Percentiles rank a stretch among this genome's conserved stretches.
phyloP scores from a whole-genome alignment of 2,113 vertebrate species.

The Rousettus leschenaultii region DNA sequence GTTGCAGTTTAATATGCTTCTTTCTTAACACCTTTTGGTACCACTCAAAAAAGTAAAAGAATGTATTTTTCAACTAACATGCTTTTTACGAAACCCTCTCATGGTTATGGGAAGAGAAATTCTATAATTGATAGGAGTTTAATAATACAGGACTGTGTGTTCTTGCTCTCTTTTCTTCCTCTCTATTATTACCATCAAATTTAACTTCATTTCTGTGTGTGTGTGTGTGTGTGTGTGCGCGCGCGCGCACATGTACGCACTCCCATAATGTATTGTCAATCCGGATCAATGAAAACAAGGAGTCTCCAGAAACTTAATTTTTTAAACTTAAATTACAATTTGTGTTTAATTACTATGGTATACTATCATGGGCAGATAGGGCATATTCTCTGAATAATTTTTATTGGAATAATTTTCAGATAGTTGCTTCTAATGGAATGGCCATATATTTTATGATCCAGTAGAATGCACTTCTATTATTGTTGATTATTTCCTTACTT shows the following conservation, averaged over 20 bases:
- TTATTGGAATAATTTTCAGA: neutral
- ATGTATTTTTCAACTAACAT: neutral
- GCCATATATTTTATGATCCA: neutral
- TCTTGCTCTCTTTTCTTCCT: neutral
- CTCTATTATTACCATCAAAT: neutral
- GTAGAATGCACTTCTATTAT: neutral
- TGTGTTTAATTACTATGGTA: neutral
- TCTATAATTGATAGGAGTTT: neutral
- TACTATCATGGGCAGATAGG: neutral
- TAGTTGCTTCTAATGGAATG: neutral
- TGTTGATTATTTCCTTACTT: neutral
- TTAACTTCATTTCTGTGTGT: neutral
- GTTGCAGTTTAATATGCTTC: slow-evolving; percentile 34
- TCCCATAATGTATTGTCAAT: neutral
- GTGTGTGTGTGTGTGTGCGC: neutral
- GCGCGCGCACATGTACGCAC: rapidly evolving
- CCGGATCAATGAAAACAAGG: neutral
- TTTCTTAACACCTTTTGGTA: slow-evolving; percentile 55
- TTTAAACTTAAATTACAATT: neutral
- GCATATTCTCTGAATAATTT: neutral
- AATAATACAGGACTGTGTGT: neutral
- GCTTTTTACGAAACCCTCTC: neutral
- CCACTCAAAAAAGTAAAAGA: slow-evolving; percentile 23
- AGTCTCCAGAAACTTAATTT: neutral
- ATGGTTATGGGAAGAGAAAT: neutral